Conservation (phyloP, 1,140 invertebrate genomes). For the Chymomyza costata region DNA sequence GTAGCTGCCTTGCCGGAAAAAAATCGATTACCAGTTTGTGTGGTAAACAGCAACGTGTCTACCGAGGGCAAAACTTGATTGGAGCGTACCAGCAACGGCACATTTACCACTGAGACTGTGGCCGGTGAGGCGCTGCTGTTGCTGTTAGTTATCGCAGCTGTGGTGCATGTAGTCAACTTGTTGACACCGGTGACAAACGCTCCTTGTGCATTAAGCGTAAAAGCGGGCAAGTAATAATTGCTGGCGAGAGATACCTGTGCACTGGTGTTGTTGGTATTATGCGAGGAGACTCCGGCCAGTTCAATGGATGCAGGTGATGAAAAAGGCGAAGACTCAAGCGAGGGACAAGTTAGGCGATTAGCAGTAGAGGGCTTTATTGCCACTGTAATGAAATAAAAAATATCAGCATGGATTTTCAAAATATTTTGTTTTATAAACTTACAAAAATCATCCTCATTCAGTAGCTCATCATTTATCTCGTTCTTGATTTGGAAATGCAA, state of each 20-base stretch:
- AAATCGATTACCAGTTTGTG: constrained; percentile 53
- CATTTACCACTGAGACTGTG: constrained; percentile 52
- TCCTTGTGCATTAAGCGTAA: constrained; percentile 55
- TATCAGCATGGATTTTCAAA: neutral
- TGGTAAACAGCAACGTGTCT: constrained; percentile 62
- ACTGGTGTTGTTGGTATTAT: constrained; percentile 14
- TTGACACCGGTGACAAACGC: neutral
- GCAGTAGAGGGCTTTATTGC: constrained; percentile 41
- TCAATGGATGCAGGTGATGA: constrained; percentile 70
- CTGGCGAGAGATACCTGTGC: constrained; percentile 24
- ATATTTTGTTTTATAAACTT: constrained; percentile 23
- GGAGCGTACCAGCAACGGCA: constrained; percentile 55
- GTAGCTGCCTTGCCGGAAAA: constrained; percentile 45
- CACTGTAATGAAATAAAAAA: constrained; percentile 33
- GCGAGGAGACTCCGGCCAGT: constrained; percentile 42
- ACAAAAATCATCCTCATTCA: constrained; percentile 63
- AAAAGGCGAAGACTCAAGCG: constrained; percentile 66
- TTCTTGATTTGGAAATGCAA: constrained; percentile 70
- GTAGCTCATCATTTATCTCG: constrained; percentile 55
- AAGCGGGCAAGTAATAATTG: constrained; percentile 61
- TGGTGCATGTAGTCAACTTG: constrained; percentile 37
- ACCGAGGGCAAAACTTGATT: constrained; percentile 68
- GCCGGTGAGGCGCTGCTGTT: constrained; percentile 16
- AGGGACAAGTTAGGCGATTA: constrained; percentile 60
- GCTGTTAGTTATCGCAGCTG: constrained; percentile 3